Conservation (phyloP, 2,888 invertebrate species). For the Chymomyza fuscimana region DNA sequence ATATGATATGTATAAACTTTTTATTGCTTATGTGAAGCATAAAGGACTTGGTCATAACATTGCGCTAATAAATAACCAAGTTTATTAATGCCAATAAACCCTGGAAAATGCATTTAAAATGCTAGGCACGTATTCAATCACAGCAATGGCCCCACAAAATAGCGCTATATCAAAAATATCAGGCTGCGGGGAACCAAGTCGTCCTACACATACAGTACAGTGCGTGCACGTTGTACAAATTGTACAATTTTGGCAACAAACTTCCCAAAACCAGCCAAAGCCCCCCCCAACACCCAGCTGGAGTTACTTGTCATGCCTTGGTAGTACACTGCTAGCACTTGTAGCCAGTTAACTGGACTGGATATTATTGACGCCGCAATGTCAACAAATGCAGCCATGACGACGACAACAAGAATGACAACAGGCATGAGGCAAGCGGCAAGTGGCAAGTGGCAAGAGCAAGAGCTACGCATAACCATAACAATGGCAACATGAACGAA, state of each 20-base stretch:
- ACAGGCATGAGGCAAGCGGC: slow-evolving; percentile 27
- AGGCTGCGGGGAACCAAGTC: slow-evolving; percentile 15
- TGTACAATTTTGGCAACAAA: slow-evolving; percentile 47
- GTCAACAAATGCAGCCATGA: slow-evolving; percentile 72
- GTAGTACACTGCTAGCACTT: slow-evolving; percentile 5
- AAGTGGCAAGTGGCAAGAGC: background rate
- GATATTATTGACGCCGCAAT: slow-evolving; percentile 73
- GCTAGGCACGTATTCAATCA: slow-evolving; percentile 67
- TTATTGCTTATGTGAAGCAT: slow-evolving; percentile 38
- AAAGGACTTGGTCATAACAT: slow-evolving; percentile 5
- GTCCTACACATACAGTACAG: background rate
- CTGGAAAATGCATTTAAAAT: slow-evolving; percentile 27
- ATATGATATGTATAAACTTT: slow-evolving; percentile 58
- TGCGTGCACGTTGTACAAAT: slow-evolving; percentile 67
- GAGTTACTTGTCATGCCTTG: background rate
- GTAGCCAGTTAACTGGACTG: slow-evolving; percentile 58
- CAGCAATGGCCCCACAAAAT: slow-evolving; percentile 75
- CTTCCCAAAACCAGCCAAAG: background rate
- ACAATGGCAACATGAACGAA: slow-evolving; percentile 10
- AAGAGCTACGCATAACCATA: slow-evolving; percentile 5
- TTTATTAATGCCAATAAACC: background rate
- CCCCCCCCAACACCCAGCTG: too few relatives aligned
- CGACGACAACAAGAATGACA: slow-evolving; percentile 46
- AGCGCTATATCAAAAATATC: slow-evolving; percentile 70
- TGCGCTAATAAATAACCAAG: slow-evolving; percentile 46